Conservation (phyloP, 1,140 invertebrate species). For the Acyrthosiphon pisum region DNA sequence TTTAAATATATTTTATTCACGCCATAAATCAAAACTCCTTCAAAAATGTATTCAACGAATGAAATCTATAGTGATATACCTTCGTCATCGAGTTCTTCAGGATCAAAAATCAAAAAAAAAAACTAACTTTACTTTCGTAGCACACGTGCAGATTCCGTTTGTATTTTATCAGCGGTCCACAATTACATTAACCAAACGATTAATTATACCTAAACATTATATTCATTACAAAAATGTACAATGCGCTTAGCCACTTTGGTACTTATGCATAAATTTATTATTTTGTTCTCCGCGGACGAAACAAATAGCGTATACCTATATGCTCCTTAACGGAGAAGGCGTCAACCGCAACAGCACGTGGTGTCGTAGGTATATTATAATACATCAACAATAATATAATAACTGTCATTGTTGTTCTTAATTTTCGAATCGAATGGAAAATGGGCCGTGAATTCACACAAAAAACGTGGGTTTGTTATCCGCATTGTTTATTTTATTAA, state of each 20-base stretch:
- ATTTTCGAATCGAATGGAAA: conserved; percentile 6
- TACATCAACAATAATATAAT: background rate
- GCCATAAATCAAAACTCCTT: background rate
- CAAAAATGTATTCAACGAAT: background rate
- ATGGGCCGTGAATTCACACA: conserved; percentile 15
- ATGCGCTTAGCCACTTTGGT: background rate
- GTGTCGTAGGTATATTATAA: background rate
- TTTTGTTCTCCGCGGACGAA: background rate
- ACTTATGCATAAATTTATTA: background rate
- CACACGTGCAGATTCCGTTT: background rate
- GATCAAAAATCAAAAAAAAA: background rate
- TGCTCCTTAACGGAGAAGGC: background rate
- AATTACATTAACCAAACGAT: background rate
- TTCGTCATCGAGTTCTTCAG: background rate
- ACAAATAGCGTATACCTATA: background rate
- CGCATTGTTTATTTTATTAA: conserved; percentile 37
- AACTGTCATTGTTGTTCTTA: conserved; percentile 9
- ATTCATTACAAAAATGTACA: background rate
- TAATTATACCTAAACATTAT: background rate
- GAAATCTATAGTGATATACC: background rate
- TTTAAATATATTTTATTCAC: background rate
- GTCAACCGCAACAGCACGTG: conserved; percentile 20
- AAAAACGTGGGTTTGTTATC: conserved; percentile 33
- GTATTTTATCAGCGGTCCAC: background rate
- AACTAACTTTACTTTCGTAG: background rate